These are phyloP conservation scores for Clistopyga incitator DNA, from an alignment of 2,888 invertebrate species.

Conservation along the genomic window DNA sequence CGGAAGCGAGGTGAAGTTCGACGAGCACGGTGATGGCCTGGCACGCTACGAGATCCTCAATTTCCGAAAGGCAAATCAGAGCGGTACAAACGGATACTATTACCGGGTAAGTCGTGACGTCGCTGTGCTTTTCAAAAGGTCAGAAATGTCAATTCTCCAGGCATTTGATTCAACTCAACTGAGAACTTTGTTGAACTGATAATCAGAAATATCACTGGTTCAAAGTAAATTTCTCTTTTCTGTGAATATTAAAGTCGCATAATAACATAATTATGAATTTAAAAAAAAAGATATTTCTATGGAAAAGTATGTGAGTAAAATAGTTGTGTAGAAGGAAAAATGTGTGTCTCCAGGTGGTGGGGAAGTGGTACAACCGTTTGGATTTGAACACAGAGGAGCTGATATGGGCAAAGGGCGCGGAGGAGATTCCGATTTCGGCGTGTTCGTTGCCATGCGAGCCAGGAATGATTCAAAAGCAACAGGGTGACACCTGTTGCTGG, in stretches of 20 bases:
- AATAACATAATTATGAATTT: too few species aligned
- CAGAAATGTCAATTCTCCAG: not conserved
- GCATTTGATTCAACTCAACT: not conserved
- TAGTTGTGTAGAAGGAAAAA: too few species aligned
- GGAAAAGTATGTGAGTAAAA: too few species aligned
- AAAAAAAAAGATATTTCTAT: too few species aligned
- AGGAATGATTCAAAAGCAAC: conserved; percentile 89
- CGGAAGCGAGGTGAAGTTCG: conserved; percentile 89
- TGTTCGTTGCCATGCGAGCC: conserved; percentile 89
- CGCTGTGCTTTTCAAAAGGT: not conserved
- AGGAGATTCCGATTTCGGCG: conserved; percentile 87
- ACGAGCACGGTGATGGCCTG: conserved; percentile 90
- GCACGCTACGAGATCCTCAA: conserved; percentile 91
- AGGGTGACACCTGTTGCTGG: conserved; percentile 91
- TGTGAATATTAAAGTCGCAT: too few species aligned
- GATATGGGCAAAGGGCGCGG: conserved; percentile 86
- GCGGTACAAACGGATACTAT: conserved; percentile 84
- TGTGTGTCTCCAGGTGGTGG: conserved; percentile 87
- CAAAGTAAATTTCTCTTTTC: too few species aligned
- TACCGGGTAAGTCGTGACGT: conserved; percentile 84
- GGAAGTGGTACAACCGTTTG: conserved; percentile 87
- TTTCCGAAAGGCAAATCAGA: conserved; percentile 86
- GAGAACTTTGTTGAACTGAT: not conserved
- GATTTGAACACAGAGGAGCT: conserved; percentile 85
- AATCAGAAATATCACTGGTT: not conserved